phyloP scores from a whole-genome alignment of 2,888 invertebrate genomes.

The Temnothorax rugatulus region DNA sequence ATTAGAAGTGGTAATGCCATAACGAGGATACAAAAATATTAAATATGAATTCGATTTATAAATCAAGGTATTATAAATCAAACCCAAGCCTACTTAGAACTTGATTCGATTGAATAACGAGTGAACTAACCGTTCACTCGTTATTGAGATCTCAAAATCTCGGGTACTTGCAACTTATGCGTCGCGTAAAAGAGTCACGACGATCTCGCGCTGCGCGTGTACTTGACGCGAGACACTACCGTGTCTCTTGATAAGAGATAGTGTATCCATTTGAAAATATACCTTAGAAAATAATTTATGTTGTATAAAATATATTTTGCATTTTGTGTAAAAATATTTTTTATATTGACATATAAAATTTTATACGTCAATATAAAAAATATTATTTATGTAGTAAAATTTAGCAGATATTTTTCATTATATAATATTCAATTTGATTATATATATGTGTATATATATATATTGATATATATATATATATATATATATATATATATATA shows the following conservation, averaged over 20 bases:
- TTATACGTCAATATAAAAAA: no score
- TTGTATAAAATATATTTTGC: constrained; percentile 11
- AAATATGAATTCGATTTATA: background rate
- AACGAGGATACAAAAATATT: background rate
- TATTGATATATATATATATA: no score
- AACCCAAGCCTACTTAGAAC: no score
- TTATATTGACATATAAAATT: constrained; percentile 7
- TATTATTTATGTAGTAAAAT: constrained; percentile 21
- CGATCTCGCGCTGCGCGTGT: no score
- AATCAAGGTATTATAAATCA: background rate
- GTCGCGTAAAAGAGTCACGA: no score
- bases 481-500: background rate
- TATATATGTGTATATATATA: no score
- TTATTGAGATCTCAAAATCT: no score
- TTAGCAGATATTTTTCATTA: background rate
- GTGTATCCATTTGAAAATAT: background rate
- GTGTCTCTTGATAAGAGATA: background rate
- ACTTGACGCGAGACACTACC: no score
- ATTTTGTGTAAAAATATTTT: background rate
- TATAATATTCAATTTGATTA: background rate
- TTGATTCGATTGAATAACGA: no score
- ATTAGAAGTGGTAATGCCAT: background rate
- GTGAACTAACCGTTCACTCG: no score
- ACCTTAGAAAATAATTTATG: constrained; percentile 17
- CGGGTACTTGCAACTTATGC: no score